Evolutionary conservation across 2,888 invertebrate genomes (phyloP).

Genomic region (Amaurobius ferox): DNA sequence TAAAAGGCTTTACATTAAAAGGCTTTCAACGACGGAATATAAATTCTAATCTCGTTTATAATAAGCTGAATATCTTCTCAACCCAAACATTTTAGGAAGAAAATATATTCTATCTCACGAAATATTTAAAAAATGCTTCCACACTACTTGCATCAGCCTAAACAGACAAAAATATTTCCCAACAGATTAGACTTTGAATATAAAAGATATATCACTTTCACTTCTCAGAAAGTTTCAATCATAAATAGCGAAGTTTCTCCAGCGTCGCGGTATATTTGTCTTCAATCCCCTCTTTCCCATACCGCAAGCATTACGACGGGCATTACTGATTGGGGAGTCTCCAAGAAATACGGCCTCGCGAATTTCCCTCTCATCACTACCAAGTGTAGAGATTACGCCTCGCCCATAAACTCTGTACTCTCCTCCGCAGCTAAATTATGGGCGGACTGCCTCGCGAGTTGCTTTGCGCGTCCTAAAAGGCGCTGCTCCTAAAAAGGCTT

Average conservation of each 20-base stretch:
- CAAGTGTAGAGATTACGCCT: neutral
- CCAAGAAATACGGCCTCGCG: neutral
- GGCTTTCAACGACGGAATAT: too few species aligned
- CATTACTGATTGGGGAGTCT: neutral
- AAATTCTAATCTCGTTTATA: too few species aligned
- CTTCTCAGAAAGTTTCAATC: neutral
- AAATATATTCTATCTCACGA: too few species aligned
- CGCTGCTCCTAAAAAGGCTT: slow-evolving; percentile 44
- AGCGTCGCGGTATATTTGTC: neutral
- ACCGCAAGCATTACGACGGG: neutral
- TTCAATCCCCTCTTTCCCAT: neutral
- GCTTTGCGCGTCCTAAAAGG: neutral
- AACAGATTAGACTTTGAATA: neutral
- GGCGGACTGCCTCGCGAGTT: neutral
- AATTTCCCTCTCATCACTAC: neutral
- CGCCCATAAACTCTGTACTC: neutral
- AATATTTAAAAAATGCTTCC: too few species aligned
- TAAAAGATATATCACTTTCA: neutral
- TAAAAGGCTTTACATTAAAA: too few species aligned
- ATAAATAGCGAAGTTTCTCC: neutral
- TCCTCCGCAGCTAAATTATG: neutral
- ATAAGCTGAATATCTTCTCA: too few species aligned
- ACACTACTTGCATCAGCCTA: too few species aligned
- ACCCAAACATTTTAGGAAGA: too few species aligned
- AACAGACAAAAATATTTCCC: neutral